A percentile compares a stretch with the other conserved stretches of the same genome.
phyloP scores from a whole-genome alignment of 1,140 invertebrate species.

The Lepidostoma basale region DNA sequence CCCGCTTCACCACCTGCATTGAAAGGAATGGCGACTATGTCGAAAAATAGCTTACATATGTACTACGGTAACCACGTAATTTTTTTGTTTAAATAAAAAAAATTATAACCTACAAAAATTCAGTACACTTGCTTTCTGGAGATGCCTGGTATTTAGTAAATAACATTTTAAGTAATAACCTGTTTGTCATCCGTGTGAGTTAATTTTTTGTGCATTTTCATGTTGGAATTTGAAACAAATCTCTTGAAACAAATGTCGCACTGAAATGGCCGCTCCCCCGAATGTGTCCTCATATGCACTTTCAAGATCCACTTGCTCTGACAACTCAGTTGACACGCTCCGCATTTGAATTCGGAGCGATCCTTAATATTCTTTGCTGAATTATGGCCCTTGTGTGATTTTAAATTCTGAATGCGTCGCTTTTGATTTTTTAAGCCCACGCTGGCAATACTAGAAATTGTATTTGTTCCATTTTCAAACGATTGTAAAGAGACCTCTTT shows the following conservation, averaged over 20 bases:
- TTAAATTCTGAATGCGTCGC: not conserved
- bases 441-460: too few relatives aligned
- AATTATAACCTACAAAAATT: too few relatives aligned
- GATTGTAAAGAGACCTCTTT: too few relatives aligned
- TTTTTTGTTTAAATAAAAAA: too few relatives aligned
- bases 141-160: too few relatives aligned
- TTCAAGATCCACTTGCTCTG: conserved; percentile 37
- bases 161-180: too few relatives aligned
- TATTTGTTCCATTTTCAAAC: too few relatives aligned
- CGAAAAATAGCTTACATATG: too few relatives aligned
- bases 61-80: too few relatives aligned
- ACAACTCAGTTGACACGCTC: conserved; percentile 33
- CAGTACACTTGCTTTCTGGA: too few relatives aligned
- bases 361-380: not conserved
- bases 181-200: conserved; percentile 42
- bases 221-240: conserved; percentile 43
- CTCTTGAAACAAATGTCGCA: conserved; percentile 41
- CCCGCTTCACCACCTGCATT: too few relatives aligned
- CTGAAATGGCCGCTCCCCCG: conserved; percentile 41
- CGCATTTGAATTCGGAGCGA: conserved; percentile 24
- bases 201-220: conserved; percentile 39
- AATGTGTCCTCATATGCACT: conserved; percentile 41
- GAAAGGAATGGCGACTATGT: too few relatives aligned
- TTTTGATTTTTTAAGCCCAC: not conserved
- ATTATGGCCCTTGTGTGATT: not conserved